Base-by-base conservation (phyloP, 35 echinoderm and acorn worm genomes). In the Patiria miniata region DNA sequence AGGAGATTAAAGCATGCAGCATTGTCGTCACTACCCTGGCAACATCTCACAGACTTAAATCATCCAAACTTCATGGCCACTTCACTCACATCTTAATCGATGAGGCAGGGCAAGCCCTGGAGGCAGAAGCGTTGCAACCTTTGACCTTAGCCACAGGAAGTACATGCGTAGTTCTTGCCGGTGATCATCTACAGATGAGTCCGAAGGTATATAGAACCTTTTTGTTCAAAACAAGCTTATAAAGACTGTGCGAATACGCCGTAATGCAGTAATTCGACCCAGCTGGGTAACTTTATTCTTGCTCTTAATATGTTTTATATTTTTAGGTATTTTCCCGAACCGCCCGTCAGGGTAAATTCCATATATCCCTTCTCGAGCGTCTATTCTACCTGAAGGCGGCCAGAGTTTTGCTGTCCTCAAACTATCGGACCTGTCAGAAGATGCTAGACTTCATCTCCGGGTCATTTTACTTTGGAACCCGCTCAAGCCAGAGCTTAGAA, bases 141-240 rank as follows among this genome's bases (percentile, higher is more conserved):
- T 69, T 97, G 23, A 57, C 87, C 36, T 61, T 97, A 57, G 91
- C 95, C 22, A 79, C 40, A 14, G 19, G 38, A 52, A 77, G 53
- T 17, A 97, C 95, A 19, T 88, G 87, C 19, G 78, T 97, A 8
- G 91, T 91, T 17, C 88, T 97, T 2, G 91, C 95, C 23, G 95
- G 95, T 1, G 95, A 97, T 40, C 95, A 97, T 81, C 84, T 82
- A 17, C 95, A 97, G 68, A 97, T 94, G 57, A 91, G 87, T 34
- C 91, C 88, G 65, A 93, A 97, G 85, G 95, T 94, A 51, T 57
- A 90, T 12, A 47, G 42, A 6, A 6, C 42, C 4, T 47, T 47
- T 47, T 47, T 47, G 42, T 47, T 47, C 12, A 4, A 47, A 47
- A 47, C n/a, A 58, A 58, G 54, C 54, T n/a, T 58, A 58, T n/a